Conservation (phyloP, 2,797 vertebrate species). For the Bovichtus variegatus region DNA sequence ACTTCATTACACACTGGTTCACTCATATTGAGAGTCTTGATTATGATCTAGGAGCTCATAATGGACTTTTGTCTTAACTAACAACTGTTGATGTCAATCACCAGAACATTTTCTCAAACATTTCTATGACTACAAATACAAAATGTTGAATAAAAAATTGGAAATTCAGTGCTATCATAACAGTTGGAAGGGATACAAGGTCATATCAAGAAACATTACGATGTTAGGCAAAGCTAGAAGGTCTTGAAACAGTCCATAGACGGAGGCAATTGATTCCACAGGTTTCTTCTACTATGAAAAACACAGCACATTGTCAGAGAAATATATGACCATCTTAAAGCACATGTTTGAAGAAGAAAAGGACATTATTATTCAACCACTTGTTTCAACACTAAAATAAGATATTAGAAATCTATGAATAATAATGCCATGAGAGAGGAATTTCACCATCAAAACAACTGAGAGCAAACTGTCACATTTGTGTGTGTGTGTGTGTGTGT, state of each 20-base stretch:
- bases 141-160: conserved; percentile 86
- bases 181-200: conserved; percentile 79
- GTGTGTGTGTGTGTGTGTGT: too few species aligned
- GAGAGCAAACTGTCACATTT: conserved; percentile 58
- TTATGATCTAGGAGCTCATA: conserved; percentile 55
- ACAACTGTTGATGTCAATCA: conserved; percentile 75
- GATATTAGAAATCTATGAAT: conserved; percentile 55
- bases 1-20: conserved; percentile 63
- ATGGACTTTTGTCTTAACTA: conserved; percentile 54
- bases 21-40: conserved; percentile 41
- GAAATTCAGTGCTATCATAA: conserved; percentile 79
- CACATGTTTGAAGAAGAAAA: conserved; percentile 52
- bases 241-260: conserved; percentile 76
- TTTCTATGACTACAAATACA: conserved; percentile 87
- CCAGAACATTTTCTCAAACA: conserved; percentile 78
- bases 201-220: conserved; percentile 80
- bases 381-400: conserved; percentile 64
- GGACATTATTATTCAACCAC: conserved; percentile 61
- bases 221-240: conserved; percentile 76
- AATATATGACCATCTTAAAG: conserved; percentile 76
- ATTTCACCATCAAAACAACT: conserved; percentile 44
- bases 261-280: conserved; percentile 73
- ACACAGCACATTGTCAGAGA: conserved; percentile 72
- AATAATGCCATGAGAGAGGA: conserved; percentile 50
- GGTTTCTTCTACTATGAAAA: conserved; percentile 74